phyloP scores from a whole-genome alignment of 2,113 vertebrate species.

The Hystrix brachyura region DNA sequence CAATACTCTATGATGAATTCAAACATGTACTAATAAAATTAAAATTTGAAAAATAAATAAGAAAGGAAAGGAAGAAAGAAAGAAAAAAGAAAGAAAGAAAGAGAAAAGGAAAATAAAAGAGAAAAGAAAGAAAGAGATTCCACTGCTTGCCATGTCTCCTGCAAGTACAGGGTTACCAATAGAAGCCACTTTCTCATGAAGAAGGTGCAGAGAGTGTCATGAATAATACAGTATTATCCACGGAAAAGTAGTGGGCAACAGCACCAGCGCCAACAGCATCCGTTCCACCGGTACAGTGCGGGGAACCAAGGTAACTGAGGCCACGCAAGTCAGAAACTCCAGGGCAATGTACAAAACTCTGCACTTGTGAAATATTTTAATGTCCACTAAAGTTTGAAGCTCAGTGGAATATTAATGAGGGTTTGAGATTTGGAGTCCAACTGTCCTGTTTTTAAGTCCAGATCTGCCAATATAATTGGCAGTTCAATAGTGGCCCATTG shows the following conservation, averaged over 20 bases:
- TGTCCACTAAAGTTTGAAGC: neutral
- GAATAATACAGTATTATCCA: neutral
- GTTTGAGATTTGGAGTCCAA: neutral
- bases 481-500: neutral
- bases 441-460: neutral
- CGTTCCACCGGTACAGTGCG: too few species aligned
- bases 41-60: neutral
- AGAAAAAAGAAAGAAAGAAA: neutral
- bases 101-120: neutral
- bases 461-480: neutral
- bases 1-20: neutral
- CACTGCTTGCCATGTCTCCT: neutral
- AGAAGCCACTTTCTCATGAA: neutral
- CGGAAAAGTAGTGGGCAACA: neutral
- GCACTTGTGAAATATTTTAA: neutral
- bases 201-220: neutral
- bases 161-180: neutral
- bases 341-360: neutral
- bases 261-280: neutral
- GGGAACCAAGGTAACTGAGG: neutral
- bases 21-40: neutral
- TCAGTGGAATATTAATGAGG: neutral
- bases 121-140: too few species aligned
- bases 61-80: too few species aligned
- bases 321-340: neutral